Evolutionary conservation across 2,113 vertebrate genomes (phyloP).

Genomic region (Hyperopisus bebe): DNA sequence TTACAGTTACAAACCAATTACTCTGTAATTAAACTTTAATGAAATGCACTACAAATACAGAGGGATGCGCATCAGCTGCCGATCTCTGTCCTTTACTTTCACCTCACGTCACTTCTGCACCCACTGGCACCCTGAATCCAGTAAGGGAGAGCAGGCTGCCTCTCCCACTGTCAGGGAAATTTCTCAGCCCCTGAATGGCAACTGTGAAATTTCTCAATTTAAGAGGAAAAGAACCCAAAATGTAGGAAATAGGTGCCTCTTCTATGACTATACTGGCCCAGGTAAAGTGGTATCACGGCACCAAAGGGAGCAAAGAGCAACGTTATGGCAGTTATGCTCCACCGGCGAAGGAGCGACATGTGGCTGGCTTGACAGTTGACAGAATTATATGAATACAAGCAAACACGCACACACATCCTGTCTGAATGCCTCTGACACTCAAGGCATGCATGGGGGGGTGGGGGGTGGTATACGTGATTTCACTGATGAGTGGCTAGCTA

Average conservation of each 20-base stretch:
- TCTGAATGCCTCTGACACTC: not conserved
- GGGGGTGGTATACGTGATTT: not conserved
- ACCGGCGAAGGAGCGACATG: slow-evolving; percentile 18
- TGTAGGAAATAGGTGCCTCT: slow-evolving; percentile 51
- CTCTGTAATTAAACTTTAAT: slow-evolving; percentile 69
- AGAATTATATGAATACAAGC: not conserved
- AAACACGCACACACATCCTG: not conserved
- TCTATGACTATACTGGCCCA: slow-evolving; percentile 56
- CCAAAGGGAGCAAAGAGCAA: slow-evolving; percentile 22
- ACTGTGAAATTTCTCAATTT: slow-evolving; percentile 44
- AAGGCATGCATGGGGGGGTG: not conserved
- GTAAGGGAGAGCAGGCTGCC: slow-evolving; percentile 51
- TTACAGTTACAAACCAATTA: slow-evolving; percentile 76
- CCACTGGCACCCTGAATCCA: slow-evolving; percentile 21
- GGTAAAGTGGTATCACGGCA: slow-evolving; percentile 58
- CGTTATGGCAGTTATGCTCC: slow-evolving; percentile 15
- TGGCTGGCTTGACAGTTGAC: slow-evolving; percentile 28
- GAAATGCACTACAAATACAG: slow-evolving; percentile 59
- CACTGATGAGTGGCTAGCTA: not conserved
- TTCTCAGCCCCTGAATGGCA: slow-evolving; percentile 26
- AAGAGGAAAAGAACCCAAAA: slow-evolving; percentile 62
- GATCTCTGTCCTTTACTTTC: slow-evolving; percentile 44
- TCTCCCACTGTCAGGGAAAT: slow-evolving; percentile 19
- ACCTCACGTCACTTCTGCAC: slow-evolving; percentile 9
- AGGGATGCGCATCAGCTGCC: slow-evolving; percentile 56